phyloP scores from a whole-genome alignment of 2,797 vertebrate genomes.

The Cynopterus sphinx region DNA sequence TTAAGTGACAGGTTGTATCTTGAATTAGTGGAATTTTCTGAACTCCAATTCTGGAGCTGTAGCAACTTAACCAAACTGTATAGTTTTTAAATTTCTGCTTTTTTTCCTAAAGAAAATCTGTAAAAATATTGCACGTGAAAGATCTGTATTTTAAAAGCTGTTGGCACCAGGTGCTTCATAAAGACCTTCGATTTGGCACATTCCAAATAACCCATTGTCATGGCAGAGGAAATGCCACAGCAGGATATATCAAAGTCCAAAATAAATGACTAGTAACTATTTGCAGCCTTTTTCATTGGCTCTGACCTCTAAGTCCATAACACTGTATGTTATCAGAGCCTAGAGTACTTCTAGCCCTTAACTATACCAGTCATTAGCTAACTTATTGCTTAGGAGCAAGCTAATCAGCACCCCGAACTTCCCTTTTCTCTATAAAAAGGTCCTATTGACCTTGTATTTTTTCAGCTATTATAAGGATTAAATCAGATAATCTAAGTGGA shows the following conservation, averaged over 20 bases:
- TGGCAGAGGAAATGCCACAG: conserved; percentile 59
- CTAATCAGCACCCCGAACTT: conserved; percentile 55
- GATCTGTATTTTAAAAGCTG: conserved; percentile 27
- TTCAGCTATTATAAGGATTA: conserved; percentile 53
- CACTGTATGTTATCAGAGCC: conserved; percentile 55
- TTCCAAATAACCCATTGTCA: conserved; percentile 7
- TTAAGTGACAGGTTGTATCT: neutral
- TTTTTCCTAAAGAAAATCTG: conserved; percentile 36
- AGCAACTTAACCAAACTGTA: neutral
- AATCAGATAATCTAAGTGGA: conserved; percentile 16
- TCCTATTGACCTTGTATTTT: conserved; percentile 43
- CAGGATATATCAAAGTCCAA: conserved; percentile 65
- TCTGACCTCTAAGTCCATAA: neutral
- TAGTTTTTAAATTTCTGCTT: conserved; percentile 20
- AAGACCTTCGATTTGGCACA: neutral
- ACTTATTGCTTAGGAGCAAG: conserved; percentile 43
- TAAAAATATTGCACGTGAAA: neutral
- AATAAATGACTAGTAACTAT: conserved; percentile 57
- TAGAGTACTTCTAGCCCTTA: conserved; percentile 20
- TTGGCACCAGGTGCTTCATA: neutral
- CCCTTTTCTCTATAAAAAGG: conserved; percentile 58
- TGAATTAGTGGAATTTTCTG: conserved; percentile 25
- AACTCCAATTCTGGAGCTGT: conserved; percentile 15
- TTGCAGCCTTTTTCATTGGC: conserved; percentile 45
- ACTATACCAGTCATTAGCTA: conserved; percentile 41